Conservation (phyloP, 2,888 invertebrate species). For the Erebia epiphron region DNA sequence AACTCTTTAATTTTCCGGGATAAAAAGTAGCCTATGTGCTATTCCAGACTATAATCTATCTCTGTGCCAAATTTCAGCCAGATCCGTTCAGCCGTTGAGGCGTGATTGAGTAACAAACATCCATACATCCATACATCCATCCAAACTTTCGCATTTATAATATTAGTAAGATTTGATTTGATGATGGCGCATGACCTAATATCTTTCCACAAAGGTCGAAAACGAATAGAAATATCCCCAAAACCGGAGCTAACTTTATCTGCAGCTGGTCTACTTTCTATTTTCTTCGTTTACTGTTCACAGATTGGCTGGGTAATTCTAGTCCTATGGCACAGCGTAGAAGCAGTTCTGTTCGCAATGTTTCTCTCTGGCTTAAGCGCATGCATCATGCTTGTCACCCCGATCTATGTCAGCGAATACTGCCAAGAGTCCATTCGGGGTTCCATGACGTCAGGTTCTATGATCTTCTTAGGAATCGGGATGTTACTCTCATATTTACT, state of each 20-base stretch:
- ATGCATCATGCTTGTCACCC: constrained; percentile 51
- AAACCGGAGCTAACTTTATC: not conserved
- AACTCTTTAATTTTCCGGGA: too few relatives aligned
- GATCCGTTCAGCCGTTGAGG: too few relatives aligned
- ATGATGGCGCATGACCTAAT: too few relatives aligned
- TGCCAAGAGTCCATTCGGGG: constrained; percentile 67
- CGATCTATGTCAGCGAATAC: constrained; percentile 63
- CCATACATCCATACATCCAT: too few relatives aligned
- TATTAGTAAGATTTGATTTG: too few relatives aligned
- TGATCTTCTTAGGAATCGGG: constrained; percentile 60
- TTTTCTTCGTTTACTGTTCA: constrained; percentile 9
- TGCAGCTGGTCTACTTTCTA: not conserved
- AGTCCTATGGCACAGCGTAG: constrained; percentile 50
- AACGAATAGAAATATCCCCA: constrained; percentile 16
- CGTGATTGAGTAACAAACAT: too few relatives aligned
- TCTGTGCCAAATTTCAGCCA: too few relatives aligned
- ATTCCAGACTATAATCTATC: too few relatives aligned
- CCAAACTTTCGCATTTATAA: too few relatives aligned
- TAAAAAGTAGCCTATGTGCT: too few relatives aligned
- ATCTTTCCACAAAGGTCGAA: too few relatives aligned
- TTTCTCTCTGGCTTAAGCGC: constrained; percentile 61
- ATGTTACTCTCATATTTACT: constrained; percentile 61
- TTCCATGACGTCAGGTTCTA: constrained; percentile 55
- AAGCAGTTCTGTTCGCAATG: constrained; percentile 54
- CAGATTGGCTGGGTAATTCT: constrained; percentile 63